Evolutionary conservation across 2,888 invertebrate species (phyloP), one percentile per base, ranked within the genome.

Genomic region (Abrostola triplasia): DNA sequence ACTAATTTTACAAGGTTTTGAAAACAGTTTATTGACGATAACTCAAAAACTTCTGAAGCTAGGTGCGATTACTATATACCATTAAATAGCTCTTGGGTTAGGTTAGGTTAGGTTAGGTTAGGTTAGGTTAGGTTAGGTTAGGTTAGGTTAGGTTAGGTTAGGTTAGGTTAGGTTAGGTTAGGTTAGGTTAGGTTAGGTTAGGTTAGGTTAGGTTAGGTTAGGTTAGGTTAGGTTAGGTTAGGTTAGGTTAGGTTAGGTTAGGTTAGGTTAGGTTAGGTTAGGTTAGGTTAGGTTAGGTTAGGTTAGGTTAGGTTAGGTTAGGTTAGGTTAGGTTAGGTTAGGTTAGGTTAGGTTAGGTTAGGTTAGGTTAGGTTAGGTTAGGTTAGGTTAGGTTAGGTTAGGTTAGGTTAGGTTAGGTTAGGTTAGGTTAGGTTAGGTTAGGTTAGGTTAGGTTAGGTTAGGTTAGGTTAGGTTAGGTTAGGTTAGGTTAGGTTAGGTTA

Each of bases 161-260:
- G 59, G 62, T 50, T 51, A 55, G 59, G 64, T 61, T 61, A 64
- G 67, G 67, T 68, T 64, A 68, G 67, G 67, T 64, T 68, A 64
- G 67, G 67, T 64, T 64, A 60, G 64, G 67, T 59, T 63, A 64
- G 67, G 64, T 68, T 64, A 64, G 67, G 64, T 70, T 70, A 70
- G 70, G 66, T 66, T 66, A 37, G 67, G 67, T 67, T 67, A 67
- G 67, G 67, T 67, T 67, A 67, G 67, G 67, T 67, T 67, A 67
- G 67, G 67, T 67, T 67, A 64, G 67, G 66, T 59, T 62, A 56
- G 62, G 59, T 63, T 67, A 64, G 59, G 59, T 63, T 63, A 62
- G 62, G 62, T 63, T 67, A 62, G 62, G 59, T 59, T 59, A 59
- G 62, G 62, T 67, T 66, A 66, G 66, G 59, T 67, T 67, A 59